Base-by-base conservation (phyloP, 2,888 invertebrate genomes). In the Clostera curtula region DNA sequence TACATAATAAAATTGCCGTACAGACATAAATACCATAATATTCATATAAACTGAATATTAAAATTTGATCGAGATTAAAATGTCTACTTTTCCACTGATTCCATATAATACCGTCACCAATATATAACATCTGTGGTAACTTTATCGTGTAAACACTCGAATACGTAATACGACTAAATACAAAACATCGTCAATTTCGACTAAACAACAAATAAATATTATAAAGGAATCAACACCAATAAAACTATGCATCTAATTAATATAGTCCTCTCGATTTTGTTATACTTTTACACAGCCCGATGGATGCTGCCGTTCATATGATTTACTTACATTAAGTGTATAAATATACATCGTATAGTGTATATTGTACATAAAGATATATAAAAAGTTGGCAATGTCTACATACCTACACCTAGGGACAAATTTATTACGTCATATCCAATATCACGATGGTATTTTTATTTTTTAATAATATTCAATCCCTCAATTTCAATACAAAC, bases 331-430 rank as follows among this genome's bases (percentile, higher is more conserved):
- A 31, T 39, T 40, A 45, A 50, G 38, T 44, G 27, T 49, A 47
- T 42, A 43, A 40, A 40, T 27, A 34, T 50, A 43, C n/a, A n/a
- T n/a, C n/a, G n/a, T n/a, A n/a, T n/a, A n/a, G n/a, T n/a, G n/a
- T n/a, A n/a, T n/a, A n/a, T n/a, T n/a, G n/a, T n/a, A n/a, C n/a
- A n/a, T 34, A 53, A 49, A 53, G 54, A 56, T 53, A 56, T 52
- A 50, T 36, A 45, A 41, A 47, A 43, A 52, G 46, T 52, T 59
- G 60, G 56, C 56, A 54, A 57, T 56, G 38, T 26, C 43, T 36
- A 50, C 37, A 39, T 42, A 54, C 64, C 68, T 67, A 67, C 65
- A 64, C 65, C 64, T 66, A 67, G 31, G 40, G 38, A 49, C 43
- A 54, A 48, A 57, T 49, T 45, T 49, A 43, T 45, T 30, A 36